Conservation (phyloP, 2,888 invertebrate species). For the Galerucella pusilla region DNA sequence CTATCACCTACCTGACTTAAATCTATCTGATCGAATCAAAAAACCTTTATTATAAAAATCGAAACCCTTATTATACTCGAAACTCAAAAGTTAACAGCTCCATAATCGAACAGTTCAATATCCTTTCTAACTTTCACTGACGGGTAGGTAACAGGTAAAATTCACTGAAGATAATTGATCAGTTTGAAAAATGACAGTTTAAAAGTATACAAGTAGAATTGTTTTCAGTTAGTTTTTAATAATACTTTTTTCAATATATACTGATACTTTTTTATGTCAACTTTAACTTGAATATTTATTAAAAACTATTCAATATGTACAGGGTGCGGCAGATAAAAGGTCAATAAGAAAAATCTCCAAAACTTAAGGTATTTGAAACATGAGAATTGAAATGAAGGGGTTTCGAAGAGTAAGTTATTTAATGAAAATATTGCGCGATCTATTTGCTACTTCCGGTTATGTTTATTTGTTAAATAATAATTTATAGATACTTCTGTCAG, state of each 20-base stretch:
- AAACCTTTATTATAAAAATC: conserved; percentile 26
- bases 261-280: too few relatives aligned
- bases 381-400: too few relatives aligned
- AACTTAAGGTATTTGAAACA: too few relatives aligned
- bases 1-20: conserved; percentile 27
- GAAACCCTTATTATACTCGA: conserved; percentile 23
- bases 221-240: neutral
- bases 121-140: conserved; percentile 35
- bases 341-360: too few relatives aligned
- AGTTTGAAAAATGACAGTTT: conserved; percentile 25
- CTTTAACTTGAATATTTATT: too few relatives aligned
- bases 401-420: too few relatives aligned
- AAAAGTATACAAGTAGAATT: conserved; percentile 5
- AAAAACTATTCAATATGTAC: too few relatives aligned
- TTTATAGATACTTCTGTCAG: too few relatives aligned
- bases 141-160: conserved; percentile 32
- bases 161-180: conserved; percentile 12
- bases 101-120: conserved; percentile 46
- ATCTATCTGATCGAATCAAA: conserved; percentile 25
- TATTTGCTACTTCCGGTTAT: too few relatives aligned
- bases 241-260: neutral
- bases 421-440: too few relatives aligned
- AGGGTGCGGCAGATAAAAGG: too few relatives aligned
- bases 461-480: too few relatives aligned
- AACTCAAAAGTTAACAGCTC: conserved; percentile 43